Evolutionary conservation across 1,140 invertebrate genomes (phyloP).

Genomic region (Zaprionus gabonicus): DNA sequence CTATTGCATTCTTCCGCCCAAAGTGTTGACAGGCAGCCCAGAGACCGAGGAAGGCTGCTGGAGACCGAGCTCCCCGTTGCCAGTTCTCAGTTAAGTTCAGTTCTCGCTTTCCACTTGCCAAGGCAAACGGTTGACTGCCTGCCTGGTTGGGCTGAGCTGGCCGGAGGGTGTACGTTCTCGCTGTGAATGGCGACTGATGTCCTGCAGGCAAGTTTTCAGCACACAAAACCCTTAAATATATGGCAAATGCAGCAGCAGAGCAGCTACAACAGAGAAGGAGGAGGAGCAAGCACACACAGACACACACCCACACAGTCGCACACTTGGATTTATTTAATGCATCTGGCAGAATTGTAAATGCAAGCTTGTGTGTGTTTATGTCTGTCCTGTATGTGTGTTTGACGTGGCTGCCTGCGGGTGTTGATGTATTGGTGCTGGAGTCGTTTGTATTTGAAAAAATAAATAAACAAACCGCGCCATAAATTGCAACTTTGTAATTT

Average conservation of each 20-base stretch:
- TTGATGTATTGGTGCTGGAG: background rate
- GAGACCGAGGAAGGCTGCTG: background rate
- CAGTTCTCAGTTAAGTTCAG: slow-evolving; percentile 15
- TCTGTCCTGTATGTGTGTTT: slow-evolving; percentile 32
- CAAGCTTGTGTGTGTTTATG: slow-evolving; percentile 41
- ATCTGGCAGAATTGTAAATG: slow-evolving; percentile 13
- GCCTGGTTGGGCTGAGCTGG: background rate
- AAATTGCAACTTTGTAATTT: slow-evolving; percentile 78
- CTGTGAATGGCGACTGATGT: slow-evolving; percentile 70
- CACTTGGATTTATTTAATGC: slow-evolving; percentile 18
- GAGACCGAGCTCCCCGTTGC: background rate
- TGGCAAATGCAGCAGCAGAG: slow-evolving; percentile 33
- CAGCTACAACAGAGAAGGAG: slow-evolving; percentile 5
- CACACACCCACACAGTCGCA: slow-evolving; percentile 8
- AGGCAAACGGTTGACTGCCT: slow-evolving; percentile 5
- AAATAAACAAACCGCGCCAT: slow-evolving; percentile 71
- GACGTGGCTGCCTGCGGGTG: background rate
- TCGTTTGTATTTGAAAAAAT: slow-evolving; percentile 34
- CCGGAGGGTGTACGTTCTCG: slow-evolving; percentile 22
- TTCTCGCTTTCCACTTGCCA: background rate
- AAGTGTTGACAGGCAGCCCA: slow-evolving; percentile 51
- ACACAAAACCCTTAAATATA: slow-evolving; percentile 73
- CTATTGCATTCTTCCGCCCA: slow-evolving; percentile 76
- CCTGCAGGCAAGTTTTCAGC: slow-evolving; percentile 70
- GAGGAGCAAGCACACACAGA: slow-evolving; percentile 38